Percentiles rank a stretch among this genome's conserved stretches.
Conservation (phyloP, 2,888 invertebrate genomes). For the Congeria kusceri region DNA sequence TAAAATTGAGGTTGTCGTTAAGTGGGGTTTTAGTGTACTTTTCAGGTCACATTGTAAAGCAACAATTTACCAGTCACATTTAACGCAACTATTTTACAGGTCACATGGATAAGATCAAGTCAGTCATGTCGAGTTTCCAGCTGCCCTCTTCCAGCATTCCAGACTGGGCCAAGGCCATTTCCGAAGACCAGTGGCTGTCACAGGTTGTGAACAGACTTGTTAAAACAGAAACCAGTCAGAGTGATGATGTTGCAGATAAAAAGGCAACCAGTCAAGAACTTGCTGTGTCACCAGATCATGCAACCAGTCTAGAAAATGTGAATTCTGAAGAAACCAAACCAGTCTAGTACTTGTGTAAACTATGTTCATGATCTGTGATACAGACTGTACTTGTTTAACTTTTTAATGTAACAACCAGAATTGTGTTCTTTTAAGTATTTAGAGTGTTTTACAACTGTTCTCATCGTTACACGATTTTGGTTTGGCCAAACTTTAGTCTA, state of each 20-base stretch:
- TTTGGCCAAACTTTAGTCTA: no score
- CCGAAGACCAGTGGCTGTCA: conserved; percentile 81
- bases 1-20: no score
- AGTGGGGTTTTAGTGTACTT: no score
- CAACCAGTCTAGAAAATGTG: not conserved
- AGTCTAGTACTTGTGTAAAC: no score
- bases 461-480: no score
- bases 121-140: conserved; percentile 80
- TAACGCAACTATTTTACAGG: conserved; percentile 62
- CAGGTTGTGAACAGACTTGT: conserved; percentile 73
- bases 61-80: not conserved
- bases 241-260: not conserved
- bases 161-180: conserved; percentile 78
- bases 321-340: not conserved
- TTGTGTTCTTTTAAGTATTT: no score
- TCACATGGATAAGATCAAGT: conserved; percentile 77
- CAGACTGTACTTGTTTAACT: no score
- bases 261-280: no score
- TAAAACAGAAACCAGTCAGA: conserved; percentile 27
- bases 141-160: conserved; percentile 79
- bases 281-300: not conserved
- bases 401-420: no score
- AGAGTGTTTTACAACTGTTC: no score
- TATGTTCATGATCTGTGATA: no score
- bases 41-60: no score